Evolutionary conservation across 2,113 vertebrate genomes (phyloP), one percentile per base, ranked within the genome.

Genomic region (Jaculus jaculus): DNA sequence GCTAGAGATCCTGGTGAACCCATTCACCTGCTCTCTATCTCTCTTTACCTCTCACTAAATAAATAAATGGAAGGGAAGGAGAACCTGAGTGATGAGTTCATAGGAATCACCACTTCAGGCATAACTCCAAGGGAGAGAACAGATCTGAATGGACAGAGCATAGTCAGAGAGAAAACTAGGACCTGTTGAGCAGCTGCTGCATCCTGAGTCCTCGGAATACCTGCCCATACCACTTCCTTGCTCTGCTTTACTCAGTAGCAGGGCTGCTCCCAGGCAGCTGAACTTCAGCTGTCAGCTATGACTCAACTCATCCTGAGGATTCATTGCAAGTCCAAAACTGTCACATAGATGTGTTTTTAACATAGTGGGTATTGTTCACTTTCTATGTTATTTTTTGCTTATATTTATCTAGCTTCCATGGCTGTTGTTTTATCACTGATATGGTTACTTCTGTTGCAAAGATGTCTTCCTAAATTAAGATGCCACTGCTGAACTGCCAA

Each of bases 381-480:
- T 23, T 58, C 10, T 28, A 65, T 11, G 21, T 80, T 47, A 47
- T 47, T 47, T 47, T 89, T 92, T 58, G 34, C 34, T 77, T 68
- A 42, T 77, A 32, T 90, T 90, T n/a, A 68, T 20, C 81, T 89
- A 54, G 15, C 3, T 79, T 90, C 5, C 69, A 3, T 63, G 32
- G n/a, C 37, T 61, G 9, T 42, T 95, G 47, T 51, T 91, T 81
- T 20, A 72, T 58, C 47, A 77, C 30, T 73, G n/a, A 80, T 28
- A 51, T 60, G 32, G 39, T 65, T 90, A 88, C 47, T 10, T 83
- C 66, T 94, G 20, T 78, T 93, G 90, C 54, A 84, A 63, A 93
- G 23, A 77, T 54, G 51, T 42, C 80, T 86, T 71, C n/a, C 30
- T 60, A 84, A 95, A 93, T 96, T 86, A 95, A 93, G 77, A 92